Conservation (phyloP, 2,888 invertebrate species). For the Drosophila mayaguana region DNA sequence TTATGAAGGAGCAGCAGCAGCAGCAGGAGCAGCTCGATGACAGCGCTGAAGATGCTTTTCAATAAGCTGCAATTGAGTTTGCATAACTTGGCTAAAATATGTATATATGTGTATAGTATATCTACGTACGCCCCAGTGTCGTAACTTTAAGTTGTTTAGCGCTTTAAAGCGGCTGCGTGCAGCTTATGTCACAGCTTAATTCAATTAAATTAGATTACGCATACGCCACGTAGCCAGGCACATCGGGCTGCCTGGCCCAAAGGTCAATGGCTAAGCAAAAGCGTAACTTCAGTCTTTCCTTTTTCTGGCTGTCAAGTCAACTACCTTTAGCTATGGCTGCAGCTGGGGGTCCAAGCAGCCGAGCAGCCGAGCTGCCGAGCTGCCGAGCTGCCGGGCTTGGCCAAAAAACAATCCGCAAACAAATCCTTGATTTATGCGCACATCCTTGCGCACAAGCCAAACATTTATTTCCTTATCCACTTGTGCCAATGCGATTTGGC, state of each 20-base stretch:
- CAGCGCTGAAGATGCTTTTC: slow-evolving; percentile 39
- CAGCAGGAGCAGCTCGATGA: slow-evolving; percentile 7
- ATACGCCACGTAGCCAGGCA: slow-evolving; percentile 62
- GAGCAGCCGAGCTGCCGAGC: not conserved
- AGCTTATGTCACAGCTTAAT: slow-evolving; percentile 78
- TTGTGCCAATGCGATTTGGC: slow-evolving; percentile 74
- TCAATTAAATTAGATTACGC: slow-evolving; percentile 76
- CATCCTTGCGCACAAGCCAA: slow-evolving; percentile 78
- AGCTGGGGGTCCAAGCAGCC: too few relatives aligned
- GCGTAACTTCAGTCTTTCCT: slow-evolving; percentile 15
- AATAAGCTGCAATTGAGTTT: slow-evolving; percentile 71
- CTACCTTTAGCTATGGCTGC: too few relatives aligned
- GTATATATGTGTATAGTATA: not conserved
- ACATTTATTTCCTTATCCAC: slow-evolving; percentile 82
- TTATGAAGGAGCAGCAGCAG: slow-evolving; percentile 34
- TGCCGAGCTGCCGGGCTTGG: not conserved
- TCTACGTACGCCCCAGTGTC: not conserved
- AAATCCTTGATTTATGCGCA: slow-evolving; percentile 82
- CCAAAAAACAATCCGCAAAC: slow-evolving; percentile 75
- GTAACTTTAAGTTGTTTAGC: slow-evolving; percentile 18
- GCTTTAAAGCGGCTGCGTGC: slow-evolving; percentile 15
- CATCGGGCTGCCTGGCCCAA: slow-evolving; percentile 15
- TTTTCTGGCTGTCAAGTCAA: slow-evolving; percentile 51
- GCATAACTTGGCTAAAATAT: slow-evolving; percentile 58
- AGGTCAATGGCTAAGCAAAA: slow-evolving; percentile 72